These are phyloP conservation scores for Antigone vipio DNA, from an alignment of 2,113 vertebrate genomes.

Conservation along the genomic window DNA sequence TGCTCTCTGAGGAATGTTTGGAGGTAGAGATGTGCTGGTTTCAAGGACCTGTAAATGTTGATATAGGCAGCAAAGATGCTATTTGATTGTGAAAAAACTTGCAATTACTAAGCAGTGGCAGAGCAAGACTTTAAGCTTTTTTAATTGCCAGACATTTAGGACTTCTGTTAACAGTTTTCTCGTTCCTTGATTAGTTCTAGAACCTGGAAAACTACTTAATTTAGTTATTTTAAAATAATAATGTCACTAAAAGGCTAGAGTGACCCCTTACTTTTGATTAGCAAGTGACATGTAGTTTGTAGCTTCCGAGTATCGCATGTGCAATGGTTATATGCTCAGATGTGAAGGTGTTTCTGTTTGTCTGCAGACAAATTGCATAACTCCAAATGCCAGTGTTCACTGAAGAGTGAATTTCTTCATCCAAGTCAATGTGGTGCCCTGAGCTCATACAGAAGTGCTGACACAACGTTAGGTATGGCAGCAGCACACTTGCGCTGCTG, in stretches of 20 bases:
- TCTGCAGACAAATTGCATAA: not conserved
- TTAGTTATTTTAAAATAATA: not conserved
- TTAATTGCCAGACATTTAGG: not conserved
- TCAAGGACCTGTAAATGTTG: not conserved
- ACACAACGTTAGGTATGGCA: not conserved
- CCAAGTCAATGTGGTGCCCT: not conserved
- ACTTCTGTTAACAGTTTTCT: not conserved
- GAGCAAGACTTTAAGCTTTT: not conserved
- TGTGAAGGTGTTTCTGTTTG: not conserved
- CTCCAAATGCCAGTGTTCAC: not conserved
- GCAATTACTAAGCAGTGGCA: not conserved
- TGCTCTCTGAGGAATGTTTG: not conserved
- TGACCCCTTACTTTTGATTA: not conserved
- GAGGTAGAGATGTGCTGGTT: not conserved
- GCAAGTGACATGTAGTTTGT: not conserved
- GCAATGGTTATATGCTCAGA: not conserved
- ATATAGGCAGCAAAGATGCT: not conserved
- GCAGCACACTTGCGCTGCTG: not conserved
- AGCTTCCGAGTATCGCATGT: accelerated
- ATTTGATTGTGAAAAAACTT: not conserved
- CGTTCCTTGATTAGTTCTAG: not conserved
- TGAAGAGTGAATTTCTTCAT: not conserved
- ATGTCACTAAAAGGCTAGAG: not conserved
- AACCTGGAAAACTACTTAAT: not conserved
- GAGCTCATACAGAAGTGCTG: not conserved